Conservation (phyloP, 2,888 invertebrate species). For the Hydraecia micacea region DNA sequence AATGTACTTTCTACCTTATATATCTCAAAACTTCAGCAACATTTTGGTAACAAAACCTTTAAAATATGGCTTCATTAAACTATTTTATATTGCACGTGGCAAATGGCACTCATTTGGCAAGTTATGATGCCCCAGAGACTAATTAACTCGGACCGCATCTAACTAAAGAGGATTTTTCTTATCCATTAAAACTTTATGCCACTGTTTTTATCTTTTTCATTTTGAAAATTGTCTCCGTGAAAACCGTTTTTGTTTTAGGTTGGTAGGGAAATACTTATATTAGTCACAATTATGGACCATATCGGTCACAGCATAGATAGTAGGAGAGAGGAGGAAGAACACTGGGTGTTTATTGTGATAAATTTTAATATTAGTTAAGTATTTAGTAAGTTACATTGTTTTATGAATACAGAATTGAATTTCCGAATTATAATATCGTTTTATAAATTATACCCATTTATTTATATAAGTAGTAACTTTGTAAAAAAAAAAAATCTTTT, state of each 20-base stretch:
- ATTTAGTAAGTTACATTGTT: no score
- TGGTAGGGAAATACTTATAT: no score
- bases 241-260: background rate
- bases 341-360: no score
- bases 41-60: background rate
- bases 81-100: slow-evolving; percentile 40
- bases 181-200: slow-evolving; percentile 58
- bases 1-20: background rate
- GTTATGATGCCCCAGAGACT: slow-evolving; percentile 65
- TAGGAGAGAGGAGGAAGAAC: no score
- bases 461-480: no score
- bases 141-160: slow-evolving; percentile 61
- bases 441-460: no score
- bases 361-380: no score
- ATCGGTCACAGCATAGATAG: no score
- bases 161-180: slow-evolving; percentile 52
- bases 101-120: slow-evolving; percentile 59
- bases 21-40: background rate
- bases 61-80: slow-evolving; percentile 36
- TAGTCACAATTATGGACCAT: no score
- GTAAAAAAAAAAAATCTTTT: no score
- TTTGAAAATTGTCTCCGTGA: background rate
- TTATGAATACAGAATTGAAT: no score
- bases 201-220: slow-evolving; percentile 10
- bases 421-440: no score